Evolutionary conservation across 2,888 invertebrate genomes (phyloP).

Genomic region (Polydrusus pterygomalis): DNA sequence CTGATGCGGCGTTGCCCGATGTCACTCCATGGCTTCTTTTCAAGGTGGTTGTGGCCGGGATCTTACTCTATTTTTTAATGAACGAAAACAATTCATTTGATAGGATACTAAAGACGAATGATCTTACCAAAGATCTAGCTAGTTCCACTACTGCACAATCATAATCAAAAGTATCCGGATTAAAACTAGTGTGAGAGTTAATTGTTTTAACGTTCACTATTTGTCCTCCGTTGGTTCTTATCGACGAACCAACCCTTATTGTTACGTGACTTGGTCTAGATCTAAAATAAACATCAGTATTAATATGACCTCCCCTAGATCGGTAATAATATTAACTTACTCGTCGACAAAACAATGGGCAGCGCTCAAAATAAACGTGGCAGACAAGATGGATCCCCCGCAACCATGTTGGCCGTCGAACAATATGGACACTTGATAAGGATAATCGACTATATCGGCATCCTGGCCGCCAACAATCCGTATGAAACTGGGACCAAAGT

Average conservation of each 20-base stretch:
- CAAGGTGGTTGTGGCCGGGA: too few relatives aligned
- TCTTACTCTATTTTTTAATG: too few relatives aligned
- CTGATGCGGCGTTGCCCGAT: too few relatives aligned
- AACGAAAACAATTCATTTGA: too few relatives aligned
- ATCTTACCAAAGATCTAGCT: slow-evolving; percentile 48
- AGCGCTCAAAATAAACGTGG: slow-evolving; percentile 73
- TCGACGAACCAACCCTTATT: slow-evolving; percentile 52
- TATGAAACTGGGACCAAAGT: slow-evolving; percentile 8
- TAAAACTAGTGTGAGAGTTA: slow-evolving; percentile 45
- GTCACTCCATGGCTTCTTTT: too few relatives aligned
- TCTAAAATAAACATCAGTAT: slow-evolving; percentile 22
- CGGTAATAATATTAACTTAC: slow-evolving; percentile 33
- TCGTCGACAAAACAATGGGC: slow-evolving; percentile 66
- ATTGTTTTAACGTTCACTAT: slow-evolving; percentile 45
- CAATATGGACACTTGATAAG: slow-evolving; percentile 75
- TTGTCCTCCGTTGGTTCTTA: slow-evolving; percentile 51
- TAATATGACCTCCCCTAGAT: too few relatives aligned
- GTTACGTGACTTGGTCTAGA: slow-evolving; percentile 43
- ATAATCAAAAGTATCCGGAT: slow-evolving; percentile 50
- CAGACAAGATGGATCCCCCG: slow-evolving; percentile 74
- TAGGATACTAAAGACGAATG: too few relatives aligned
- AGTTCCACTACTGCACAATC: slow-evolving; percentile 54
- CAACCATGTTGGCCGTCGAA: slow-evolving; percentile 74
- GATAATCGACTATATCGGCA: slow-evolving; percentile 73
- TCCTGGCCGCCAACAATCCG: slow-evolving; percentile 73